Percentiles rank a stretch among this genome's conserved stretches.
Conservation (phyloP, 2,888 invertebrate genomes). For the Adela reaumurella region DNA sequence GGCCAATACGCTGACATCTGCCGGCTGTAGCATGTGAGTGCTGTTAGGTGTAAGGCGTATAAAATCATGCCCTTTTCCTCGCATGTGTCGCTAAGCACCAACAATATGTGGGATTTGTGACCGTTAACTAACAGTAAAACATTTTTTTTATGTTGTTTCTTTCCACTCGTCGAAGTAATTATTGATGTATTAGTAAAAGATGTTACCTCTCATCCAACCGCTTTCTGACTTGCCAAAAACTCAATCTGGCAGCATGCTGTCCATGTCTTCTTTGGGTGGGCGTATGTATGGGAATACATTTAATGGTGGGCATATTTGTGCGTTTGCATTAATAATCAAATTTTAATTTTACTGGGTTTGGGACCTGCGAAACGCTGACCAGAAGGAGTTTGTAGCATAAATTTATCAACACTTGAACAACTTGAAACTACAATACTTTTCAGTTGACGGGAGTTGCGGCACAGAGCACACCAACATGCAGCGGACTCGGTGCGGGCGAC, state of each 20-base stretch:
- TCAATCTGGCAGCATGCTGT: too few relatives aligned
- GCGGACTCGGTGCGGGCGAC: conserved; percentile 87
- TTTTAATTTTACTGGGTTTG: background rate
- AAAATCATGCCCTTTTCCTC: conserved; percentile 10
- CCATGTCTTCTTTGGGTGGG: too few relatives aligned
- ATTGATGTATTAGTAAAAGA: too few relatives aligned
- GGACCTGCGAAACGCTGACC: too few relatives aligned
- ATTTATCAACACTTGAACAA: background rate
- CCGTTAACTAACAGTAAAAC: conserved; percentile 12
- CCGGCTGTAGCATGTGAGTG: conserved; percentile 12
- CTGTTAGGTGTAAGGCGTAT: conserved; percentile 11
- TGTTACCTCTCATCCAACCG: too few relatives aligned
- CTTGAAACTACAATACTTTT: conserved; percentile 6
- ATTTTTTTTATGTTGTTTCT: conserved; percentile 7
- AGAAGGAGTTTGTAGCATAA: too few relatives aligned
- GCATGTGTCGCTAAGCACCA: conserved; percentile 8
- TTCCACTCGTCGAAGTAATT: too few relatives aligned
- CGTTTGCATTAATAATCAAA: conserved; percentile 1
- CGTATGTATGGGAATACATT: too few relatives aligned
- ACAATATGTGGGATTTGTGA: conserved; percentile 10
- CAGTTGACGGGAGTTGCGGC: conserved; percentile 63
- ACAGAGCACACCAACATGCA: conserved; percentile 75
- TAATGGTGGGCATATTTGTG: too few relatives aligned
- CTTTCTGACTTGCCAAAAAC: too few relatives aligned
- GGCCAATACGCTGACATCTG: conserved; percentile 12